Evolutionary conservation across 1,140 invertebrate genomes (phyloP).

Genomic region (Meloidogyne floridensis): DNA sequence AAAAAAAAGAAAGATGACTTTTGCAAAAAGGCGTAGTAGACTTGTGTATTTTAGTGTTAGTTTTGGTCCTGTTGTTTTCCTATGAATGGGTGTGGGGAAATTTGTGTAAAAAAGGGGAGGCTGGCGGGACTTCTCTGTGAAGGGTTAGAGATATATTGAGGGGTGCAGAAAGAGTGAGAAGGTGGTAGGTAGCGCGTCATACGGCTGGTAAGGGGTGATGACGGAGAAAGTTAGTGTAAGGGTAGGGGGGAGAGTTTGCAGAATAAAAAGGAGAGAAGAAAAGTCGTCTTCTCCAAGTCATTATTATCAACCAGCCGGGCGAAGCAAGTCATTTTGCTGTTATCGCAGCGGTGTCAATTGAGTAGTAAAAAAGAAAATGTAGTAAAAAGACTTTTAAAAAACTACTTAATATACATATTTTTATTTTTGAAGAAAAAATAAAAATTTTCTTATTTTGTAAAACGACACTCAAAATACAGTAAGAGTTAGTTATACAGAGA

Average conservation of each 20-base stretch:
- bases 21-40: too few species aligned
- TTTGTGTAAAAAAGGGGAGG: not conserved
- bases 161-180: too few species aligned
- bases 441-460: too few species aligned
- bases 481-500: too few species aligned
- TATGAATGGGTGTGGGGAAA: not conserved
- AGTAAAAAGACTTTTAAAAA: not conserved
- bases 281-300: not conserved
- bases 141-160: too few species aligned
- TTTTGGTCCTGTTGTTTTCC: not conserved
- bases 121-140: not conserved
- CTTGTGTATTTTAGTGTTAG: not conserved
- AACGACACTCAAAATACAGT: too few species aligned
- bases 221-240: not conserved
- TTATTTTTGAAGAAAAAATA: not conserved
- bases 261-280: not conserved
- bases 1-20: too few species aligned
- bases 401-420: not conserved
- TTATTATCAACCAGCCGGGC: too few species aligned
- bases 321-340: not conserved
- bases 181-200: not conserved
- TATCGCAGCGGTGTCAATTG: not conserved
- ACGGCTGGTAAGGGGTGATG: not conserved
- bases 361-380: not conserved
- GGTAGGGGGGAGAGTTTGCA: not conserved